Evolutionary conservation across 2,113 vertebrate species (phyloP).

Genomic region (Isurus oxyrinchus): DNA sequence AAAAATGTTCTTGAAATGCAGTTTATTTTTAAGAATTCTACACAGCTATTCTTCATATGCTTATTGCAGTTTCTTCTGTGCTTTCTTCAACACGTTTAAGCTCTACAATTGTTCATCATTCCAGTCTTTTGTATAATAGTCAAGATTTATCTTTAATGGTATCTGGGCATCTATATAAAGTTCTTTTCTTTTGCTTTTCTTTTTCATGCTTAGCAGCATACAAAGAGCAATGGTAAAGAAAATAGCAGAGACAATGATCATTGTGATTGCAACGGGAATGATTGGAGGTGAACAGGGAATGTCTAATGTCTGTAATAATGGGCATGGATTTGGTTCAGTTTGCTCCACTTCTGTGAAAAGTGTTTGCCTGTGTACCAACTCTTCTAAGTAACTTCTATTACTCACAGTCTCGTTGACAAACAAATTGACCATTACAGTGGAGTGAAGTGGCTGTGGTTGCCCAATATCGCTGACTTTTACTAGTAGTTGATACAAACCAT

Average conservation of each 20-base stretch:
- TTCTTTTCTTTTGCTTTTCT: not conserved
- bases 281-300: constrained; percentile 41
- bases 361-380: constrained; percentile 40
- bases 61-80: not conserved
- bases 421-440: constrained; percentile 61
- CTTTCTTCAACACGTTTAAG: not conserved
- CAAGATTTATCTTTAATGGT: constrained; percentile 51
- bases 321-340: constrained; percentile 42
- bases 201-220: constrained; percentile 44
- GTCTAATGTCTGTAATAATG: constrained; percentile 38
- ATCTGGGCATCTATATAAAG: constrained; percentile 47
- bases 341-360: constrained; percentile 36
- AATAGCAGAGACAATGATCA: constrained; percentile 42
- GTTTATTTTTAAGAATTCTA: constrained; percentile 20
- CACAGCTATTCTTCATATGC: not conserved
- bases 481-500: constrained; percentile 62
- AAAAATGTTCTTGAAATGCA: constrained; percentile 17
- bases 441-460: constrained; percentile 55
- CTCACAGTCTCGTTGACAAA: constrained; percentile 56
- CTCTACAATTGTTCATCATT: constrained; percentile 25
- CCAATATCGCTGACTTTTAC: constrained; percentile 58
- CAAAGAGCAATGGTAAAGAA: constrained; percentile 47
- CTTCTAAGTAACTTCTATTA: constrained; percentile 51
- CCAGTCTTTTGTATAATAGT: constrained; percentile 51
- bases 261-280: constrained; percentile 47